A percentile compares a stretch with the other conserved stretches of the same genome.
Conservation (phyloP, 2,888 invertebrate genomes). For the Diarsia mendica region DNA sequence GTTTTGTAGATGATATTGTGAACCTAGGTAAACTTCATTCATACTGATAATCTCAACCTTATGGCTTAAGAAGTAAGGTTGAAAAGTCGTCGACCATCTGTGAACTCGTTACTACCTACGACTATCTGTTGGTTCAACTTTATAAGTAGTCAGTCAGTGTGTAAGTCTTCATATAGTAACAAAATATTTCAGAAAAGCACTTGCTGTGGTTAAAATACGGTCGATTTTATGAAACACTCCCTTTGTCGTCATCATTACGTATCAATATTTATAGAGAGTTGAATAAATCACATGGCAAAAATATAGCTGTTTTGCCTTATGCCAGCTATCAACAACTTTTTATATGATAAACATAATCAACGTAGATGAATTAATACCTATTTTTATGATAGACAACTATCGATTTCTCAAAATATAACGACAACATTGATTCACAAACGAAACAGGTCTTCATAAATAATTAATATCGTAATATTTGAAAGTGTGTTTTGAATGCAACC, state of each 20-base stretch:
- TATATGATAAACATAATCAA: not conserved
- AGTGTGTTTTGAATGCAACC: slow-evolving; percentile 29
- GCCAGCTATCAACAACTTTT: slow-evolving; percentile 12
- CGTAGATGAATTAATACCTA: not conserved
- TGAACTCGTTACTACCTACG: not conserved
- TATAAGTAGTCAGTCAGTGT: not conserved
- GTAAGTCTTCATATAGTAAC: not conserved
- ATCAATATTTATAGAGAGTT: not conserved
- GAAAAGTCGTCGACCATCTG: not conserved
- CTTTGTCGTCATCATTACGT: not conserved
- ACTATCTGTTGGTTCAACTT: not conserved
- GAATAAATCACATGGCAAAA: not conserved
- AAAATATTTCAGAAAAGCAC: not conserved
- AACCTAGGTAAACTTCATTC: not conserved
- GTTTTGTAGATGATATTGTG: not conserved
- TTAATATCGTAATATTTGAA: slow-evolving; percentile 40
- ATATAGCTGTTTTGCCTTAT: not conserved
- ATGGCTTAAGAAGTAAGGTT: not conserved
- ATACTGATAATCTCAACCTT: not conserved
- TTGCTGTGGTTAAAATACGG: not conserved
- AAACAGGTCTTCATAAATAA: slow-evolving; percentile 31
- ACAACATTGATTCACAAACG: slow-evolving; percentile 13
- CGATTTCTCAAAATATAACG: slow-evolving; percentile 25
- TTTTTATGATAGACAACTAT: slow-evolving; percentile 4
- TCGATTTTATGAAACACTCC: not conserved